Evolutionary conservation across 1,140 invertebrate species (phyloP).

Genomic region (Heliconius himera): DNA sequence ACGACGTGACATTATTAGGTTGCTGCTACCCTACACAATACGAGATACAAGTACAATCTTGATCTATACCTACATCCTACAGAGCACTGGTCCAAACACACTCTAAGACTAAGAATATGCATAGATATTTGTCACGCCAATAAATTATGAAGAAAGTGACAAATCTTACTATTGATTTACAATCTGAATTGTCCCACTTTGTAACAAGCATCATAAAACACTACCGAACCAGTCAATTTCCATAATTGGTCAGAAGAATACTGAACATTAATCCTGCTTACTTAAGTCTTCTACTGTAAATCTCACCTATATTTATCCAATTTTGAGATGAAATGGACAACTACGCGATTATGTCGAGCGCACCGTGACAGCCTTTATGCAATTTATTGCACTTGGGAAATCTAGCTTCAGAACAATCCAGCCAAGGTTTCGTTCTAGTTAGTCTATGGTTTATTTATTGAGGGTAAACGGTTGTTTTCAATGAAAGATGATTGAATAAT

Average conservation of each 20-base stretch:
- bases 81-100: neutral
- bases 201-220: constrained; percentile 18
- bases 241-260: constrained; percentile 32
- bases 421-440: neutral
- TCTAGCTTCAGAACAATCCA: constrained; percentile 6
- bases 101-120: neutral
- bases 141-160: neutral
- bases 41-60: neutral
- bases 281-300: constrained; percentile 21
- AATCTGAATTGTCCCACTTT: constrained; percentile 1
- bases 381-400: constrained; percentile 27
- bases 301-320: constrained; percentile 36
- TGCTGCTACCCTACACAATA: no score
- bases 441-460: neutral
- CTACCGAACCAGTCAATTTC: constrained; percentile 28
- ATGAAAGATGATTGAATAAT: neutral
- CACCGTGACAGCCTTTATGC: constrained; percentile 33
- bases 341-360: constrained; percentile 36
- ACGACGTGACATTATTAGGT: no score
- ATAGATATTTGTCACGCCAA: neutral
- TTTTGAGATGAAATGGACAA: constrained; percentile 36
- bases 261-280: constrained; percentile 28
- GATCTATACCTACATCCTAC: neutral
- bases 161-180: neutral
- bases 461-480: neutral